Conservation (phyloP, 2,888 invertebrate species). For the Chymomyza procnemis region DNA sequence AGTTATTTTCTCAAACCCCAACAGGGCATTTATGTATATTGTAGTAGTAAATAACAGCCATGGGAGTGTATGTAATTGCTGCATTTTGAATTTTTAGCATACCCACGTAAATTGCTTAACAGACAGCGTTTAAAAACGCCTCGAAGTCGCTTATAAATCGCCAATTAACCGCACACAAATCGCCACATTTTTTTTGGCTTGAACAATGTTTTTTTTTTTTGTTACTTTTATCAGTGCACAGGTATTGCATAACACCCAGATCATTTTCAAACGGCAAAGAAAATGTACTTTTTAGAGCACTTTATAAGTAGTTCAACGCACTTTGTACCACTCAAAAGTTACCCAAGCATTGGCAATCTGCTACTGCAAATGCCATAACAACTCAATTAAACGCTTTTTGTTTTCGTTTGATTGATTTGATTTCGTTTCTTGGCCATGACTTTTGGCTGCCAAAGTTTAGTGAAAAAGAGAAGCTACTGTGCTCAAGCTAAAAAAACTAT, state of each 20-base stretch:
- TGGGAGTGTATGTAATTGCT: not conserved
- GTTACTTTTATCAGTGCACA: conserved; percentile 3
- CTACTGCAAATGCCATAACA: not conserved
- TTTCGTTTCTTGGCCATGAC: conserved; percentile 26
- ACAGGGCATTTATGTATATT: not conserved
- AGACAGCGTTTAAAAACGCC: not conserved
- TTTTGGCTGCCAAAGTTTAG: conserved; percentile 6
- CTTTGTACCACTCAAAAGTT: not conserved
- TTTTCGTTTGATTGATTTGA: conserved; percentile 23
- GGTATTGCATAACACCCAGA: conserved; percentile 16
- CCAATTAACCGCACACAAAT: conserved; percentile 14
- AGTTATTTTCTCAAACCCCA: not conserved
- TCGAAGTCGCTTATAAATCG: conserved; percentile 21
- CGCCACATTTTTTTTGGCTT: conserved; percentile 1
- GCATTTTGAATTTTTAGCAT: not conserved
- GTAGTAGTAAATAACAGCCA: not conserved
- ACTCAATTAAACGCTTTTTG: conserved; percentile 25
- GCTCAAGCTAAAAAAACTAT: not conserved
- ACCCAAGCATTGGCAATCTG: conserved; percentile 7
- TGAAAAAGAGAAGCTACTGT: not conserved
- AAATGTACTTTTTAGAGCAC: not conserved
- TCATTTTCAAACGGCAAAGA: conserved; percentile 11
- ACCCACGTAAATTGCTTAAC: not conserved
- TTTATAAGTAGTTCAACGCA: conserved; percentile 13
- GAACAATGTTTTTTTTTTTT: conserved; percentile 31